Evolutionary conservation across 2,113 vertebrate genomes (phyloP).

Genomic region (Onychostoma macrolepis): DNA sequence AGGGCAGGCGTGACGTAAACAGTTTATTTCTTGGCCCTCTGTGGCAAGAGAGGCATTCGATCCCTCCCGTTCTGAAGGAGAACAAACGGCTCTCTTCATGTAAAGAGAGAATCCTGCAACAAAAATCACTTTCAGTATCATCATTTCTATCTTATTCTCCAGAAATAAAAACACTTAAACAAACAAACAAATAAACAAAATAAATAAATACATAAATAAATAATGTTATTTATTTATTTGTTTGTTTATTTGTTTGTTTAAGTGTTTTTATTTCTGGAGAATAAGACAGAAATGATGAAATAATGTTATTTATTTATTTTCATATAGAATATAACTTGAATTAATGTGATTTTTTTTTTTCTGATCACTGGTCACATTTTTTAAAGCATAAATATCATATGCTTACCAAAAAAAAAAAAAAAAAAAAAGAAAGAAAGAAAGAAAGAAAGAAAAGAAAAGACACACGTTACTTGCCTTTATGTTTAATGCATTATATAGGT

Average conservation of each 20-base stretch:
- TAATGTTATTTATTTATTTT: not conserved
- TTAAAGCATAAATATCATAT: not conserved
- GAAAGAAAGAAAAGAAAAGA: too few species aligned
- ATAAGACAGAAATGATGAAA: not conserved
- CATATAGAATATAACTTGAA: not conserved
- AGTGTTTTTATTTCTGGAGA: not conserved
- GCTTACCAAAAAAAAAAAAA: not conserved
- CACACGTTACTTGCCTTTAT: not conserved
- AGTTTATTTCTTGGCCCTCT: constrained; percentile 1
- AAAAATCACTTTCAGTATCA: not conserved
- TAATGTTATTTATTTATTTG: too few species aligned
- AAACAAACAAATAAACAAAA: not conserved
- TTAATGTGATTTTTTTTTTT: not conserved
- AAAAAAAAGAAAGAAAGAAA: too few species aligned
- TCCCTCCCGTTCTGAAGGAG: not conserved
- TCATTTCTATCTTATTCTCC: not conserved
- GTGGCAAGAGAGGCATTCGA: not conserved
- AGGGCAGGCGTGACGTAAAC: constrained; percentile 42
- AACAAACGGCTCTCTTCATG: not conserved
- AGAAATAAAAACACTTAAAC: not conserved
- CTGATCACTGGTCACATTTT: not conserved
- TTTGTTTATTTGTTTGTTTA: not conserved
- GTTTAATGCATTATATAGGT: not conserved
- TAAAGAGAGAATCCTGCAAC: not conserved
- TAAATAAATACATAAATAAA: too few species aligned